Conservation (phyloP, 2,113 vertebrate genomes). For the Ammospiza caudacuta region DNA sequence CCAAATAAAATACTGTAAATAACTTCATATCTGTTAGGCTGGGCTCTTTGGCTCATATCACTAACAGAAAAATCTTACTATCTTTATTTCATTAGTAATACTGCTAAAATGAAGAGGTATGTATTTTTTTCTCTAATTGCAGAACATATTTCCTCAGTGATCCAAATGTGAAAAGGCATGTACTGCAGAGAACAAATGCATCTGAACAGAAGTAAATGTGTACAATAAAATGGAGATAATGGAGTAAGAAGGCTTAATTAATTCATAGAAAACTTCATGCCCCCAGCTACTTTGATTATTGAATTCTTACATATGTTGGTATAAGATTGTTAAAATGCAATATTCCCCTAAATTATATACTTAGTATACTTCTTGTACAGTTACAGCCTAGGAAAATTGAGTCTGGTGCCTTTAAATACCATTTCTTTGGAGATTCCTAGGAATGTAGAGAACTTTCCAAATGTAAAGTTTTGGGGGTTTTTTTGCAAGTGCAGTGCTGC, state of each 20-base stretch:
- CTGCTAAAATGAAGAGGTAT: not conserved
- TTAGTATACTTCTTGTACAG: not conserved
- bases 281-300: not conserved
- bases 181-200: not conserved
- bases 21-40: not conserved
- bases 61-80: not conserved
- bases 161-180: not conserved
- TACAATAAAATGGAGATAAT: not conserved
- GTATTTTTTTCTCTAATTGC: not conserved
- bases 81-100: not conserved
- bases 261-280: not conserved
- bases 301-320: not conserved
- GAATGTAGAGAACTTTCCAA: constrained; percentile 22
- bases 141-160: not conserved
- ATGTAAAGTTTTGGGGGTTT: not conserved
- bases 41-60: not conserved
- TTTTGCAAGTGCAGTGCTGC: not conserved
- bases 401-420: constrained; percentile 13
- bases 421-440: constrained; percentile 1
- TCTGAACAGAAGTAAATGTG: not conserved
- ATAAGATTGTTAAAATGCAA: not conserved
- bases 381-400: not conserved
- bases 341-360: not conserved
- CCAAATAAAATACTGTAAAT: not conserved
- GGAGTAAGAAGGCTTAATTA: not conserved